Evolutionary conservation across 2,888 invertebrate genomes (phyloP), one percentile per base, ranked within the genome.

Genomic region (Hoplodrina blanda): DNA sequence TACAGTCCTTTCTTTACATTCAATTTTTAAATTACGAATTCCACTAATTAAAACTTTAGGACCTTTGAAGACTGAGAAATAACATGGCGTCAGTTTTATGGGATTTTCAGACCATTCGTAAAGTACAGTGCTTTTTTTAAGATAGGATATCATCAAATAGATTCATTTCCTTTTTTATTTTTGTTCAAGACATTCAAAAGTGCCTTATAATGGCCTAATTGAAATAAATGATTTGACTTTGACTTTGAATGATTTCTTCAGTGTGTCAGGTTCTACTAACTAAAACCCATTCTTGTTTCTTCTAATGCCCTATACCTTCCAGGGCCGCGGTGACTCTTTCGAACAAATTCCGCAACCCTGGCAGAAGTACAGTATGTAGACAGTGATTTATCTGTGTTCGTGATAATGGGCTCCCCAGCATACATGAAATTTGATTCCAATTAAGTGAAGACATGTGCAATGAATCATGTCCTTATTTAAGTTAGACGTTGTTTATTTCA

Each of bases 401-500:
- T 64, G 44, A 69, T 70, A 65, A 80, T 77, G 30, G 33, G 46
- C 46, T 67, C 60, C 59, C 19, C 30, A 65, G 10, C 62, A 59
- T 25, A 66, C 69, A 44, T 81, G 80, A 71, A 78, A 80, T 78
- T 71, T 78, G 66, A 81, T 69, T 49, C 80, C 76, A 76, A 80
- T 76, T 70, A 80, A 64, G 59, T 68, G 52, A 49, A 56, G 57
- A 60, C 66, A 73, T 64, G 37, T 68, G 71, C 57, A 66, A 69
- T 71, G 70, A 71, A 71, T 81, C 65, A 74, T 71, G 63, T 62
- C 67, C 54, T 57, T 63, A 69, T 69, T 69, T 62, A 60, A 52
- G 30, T 56, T 75, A 76, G 49, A 60, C 25, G 65, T 74, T 78
- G 78, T 85, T 85, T 72, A 78, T 82, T 82, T 82, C 65, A 76